Evolutionary conservation across 2,888 invertebrate species (phyloP).

Genomic region (Marasmarcha lunaedactyla): DNA sequence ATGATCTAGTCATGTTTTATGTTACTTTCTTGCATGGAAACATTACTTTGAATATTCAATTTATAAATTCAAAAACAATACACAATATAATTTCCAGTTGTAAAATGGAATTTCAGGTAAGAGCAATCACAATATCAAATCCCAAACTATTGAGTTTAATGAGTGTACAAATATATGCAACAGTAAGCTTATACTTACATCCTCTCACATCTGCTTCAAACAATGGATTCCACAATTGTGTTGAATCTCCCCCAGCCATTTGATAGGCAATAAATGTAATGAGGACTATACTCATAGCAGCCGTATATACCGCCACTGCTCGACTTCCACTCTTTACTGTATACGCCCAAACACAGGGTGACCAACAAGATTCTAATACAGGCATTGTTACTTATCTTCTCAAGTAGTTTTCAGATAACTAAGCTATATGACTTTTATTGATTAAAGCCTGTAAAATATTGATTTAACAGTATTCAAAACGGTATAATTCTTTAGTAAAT

Average conservation of each 20-base stretch:
- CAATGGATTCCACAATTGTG: slow-evolving; percentile 88
- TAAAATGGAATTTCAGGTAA: too few species aligned
- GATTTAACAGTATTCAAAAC: too few species aligned
- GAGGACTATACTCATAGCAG: slow-evolving; percentile 78
- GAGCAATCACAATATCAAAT: neutral
- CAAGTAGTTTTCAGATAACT: slow-evolving; percentile 6
- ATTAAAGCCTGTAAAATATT: too few species aligned
- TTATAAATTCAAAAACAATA: too few species aligned
- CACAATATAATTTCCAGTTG: too few species aligned
- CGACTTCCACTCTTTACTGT: slow-evolving; percentile 81
- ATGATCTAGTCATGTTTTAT: too few species aligned
- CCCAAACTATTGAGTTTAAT: too few species aligned
- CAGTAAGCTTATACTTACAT: slow-evolving; percentile 76
- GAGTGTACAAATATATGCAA: too few species aligned
- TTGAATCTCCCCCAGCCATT: slow-evolving; percentile 88
- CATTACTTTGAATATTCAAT: too few species aligned
- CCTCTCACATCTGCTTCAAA: slow-evolving; percentile 87
- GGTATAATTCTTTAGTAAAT: too few species aligned
- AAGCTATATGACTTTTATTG: neutral
- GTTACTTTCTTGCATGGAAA: too few species aligned
- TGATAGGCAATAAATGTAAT: slow-evolving; percentile 82
- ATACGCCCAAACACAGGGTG: slow-evolving; percentile 88
- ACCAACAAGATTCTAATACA: slow-evolving; percentile 84
- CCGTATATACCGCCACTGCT: slow-evolving; percentile 84
- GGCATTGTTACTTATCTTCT: slow-evolving; percentile 75